These are phyloP conservation scores for Rhogogaster chlorosoma DNA, from an alignment of 2,888 invertebrate genomes.

Conservation along the genomic window DNA sequence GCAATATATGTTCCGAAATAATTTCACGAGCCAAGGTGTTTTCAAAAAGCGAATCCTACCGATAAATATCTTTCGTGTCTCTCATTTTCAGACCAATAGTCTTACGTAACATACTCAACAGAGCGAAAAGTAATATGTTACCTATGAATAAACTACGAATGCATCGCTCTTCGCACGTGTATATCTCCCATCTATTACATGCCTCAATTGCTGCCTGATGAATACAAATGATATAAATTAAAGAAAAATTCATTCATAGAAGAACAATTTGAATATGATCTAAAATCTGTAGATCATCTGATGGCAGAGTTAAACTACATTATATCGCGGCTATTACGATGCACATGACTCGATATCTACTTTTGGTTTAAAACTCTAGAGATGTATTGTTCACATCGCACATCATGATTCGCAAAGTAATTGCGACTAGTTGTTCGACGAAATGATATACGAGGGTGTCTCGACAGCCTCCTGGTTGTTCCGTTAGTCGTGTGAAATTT, in stretches of 20 bases:
- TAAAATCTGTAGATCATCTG: conserved; percentile 20
- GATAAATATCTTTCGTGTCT: too few relatives aligned
- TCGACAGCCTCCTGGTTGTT: not conserved
- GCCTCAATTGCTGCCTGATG: conserved; percentile 15
- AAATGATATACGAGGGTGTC: not conserved
- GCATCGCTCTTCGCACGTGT: not conserved
- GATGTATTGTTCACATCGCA: not conserved
- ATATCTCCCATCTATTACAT: conserved; percentile 2
- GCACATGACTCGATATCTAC: not conserved
- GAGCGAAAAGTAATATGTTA: not conserved
- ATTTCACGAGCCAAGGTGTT: not conserved
- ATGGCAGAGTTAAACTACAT: not conserved
- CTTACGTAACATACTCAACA: not conserved
- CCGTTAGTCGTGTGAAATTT: not conserved
- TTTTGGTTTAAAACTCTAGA: not conserved
- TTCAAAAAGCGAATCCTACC: not conserved
- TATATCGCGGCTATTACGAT: not conserved
- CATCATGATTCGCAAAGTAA: not conserved
- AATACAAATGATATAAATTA: conserved; percentile 35
- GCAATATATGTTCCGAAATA: not conserved
- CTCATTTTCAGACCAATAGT: not conserved
- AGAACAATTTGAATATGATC: conserved; percentile 21
- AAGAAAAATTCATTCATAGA: not conserved
- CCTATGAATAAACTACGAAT: not conserved
- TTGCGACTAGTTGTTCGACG: not conserved